Percentiles rank a stretch among this genome's conserved stretches.
phyloP scores from a whole-genome alignment of 2,113 vertebrate species.

The Pelecanus crispus region DNA sequence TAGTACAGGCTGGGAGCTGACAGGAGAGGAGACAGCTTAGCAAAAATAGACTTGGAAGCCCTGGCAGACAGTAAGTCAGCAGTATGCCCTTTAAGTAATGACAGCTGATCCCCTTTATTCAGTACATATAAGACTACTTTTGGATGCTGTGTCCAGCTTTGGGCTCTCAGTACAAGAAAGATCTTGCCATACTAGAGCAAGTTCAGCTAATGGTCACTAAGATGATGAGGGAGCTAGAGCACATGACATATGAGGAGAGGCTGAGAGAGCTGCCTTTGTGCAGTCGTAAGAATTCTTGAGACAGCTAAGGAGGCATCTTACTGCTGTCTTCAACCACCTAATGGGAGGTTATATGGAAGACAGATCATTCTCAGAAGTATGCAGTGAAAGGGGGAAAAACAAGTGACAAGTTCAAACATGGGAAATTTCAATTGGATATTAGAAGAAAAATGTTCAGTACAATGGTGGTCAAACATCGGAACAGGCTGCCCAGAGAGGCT shows the following conservation, averaged over 20 bases:
- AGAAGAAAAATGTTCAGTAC: not conserved
- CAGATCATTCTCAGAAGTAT: not conserved
- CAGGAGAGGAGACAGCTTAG: not conserved
- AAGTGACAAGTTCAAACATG: not conserved
- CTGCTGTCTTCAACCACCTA: not conserved
- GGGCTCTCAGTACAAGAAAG: not conserved
- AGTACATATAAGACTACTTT: not conserved
- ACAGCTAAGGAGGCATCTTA: not conserved
- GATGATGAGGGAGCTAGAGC: not conserved
- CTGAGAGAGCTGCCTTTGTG: not conserved
- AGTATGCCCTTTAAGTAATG: not conserved
- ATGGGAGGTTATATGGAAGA: not conserved
- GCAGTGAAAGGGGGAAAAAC: not conserved
- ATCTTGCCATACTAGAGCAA: not conserved
- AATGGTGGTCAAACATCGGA: not conserved
- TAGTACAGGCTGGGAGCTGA: not conserved
- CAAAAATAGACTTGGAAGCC: not conserved
- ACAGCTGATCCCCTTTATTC: not conserved
- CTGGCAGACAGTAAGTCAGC: not conserved
- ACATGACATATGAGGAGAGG: not conserved
- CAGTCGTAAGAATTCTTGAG: not conserved
- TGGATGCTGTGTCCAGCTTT: not conserved
- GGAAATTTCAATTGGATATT: not conserved
- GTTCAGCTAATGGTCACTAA: not conserved
- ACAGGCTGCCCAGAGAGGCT: not conserved